Evolutionary conservation across 2,888 invertebrate species (phyloP).

Genomic region (Leptopterna dolabrata): DNA sequence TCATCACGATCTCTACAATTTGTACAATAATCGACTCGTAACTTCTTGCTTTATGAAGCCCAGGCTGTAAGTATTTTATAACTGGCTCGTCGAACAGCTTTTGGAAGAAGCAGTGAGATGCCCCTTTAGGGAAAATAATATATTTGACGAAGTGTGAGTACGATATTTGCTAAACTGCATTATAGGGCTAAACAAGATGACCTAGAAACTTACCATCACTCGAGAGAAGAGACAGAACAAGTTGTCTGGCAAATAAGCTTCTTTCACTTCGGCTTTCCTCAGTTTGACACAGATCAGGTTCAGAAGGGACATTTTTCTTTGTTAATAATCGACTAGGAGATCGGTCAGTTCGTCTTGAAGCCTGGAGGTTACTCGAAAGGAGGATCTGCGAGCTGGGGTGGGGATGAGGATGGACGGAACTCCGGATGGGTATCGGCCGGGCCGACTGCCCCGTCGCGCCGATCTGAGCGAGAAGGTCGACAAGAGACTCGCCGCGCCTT

Average conservation of each 20-base stretch:
- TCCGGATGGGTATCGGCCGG: background rate
- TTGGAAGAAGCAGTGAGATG: no score
- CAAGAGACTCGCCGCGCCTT: conserved; percentile 5
- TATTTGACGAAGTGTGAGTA: no score
- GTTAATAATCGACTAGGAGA: conserved; percentile 23
- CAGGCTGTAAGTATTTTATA: no score
- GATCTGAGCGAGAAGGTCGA: conserved; percentile 13
- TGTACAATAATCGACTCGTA: no score
- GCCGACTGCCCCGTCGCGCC: background rate
- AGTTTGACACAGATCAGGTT: conserved; percentile 4
- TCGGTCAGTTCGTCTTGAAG: background rate
- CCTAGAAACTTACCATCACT: conserved; percentile 7
- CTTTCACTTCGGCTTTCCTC: conserved; percentile 74
- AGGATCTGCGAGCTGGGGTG: background rate
- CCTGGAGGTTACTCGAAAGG: background rate
- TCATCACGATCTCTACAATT: no score
- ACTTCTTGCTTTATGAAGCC: no score
- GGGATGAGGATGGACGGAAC: conserved; percentile 10
- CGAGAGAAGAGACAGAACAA: conserved; percentile 69
- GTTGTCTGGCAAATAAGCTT: conserved; percentile 77
- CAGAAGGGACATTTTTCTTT: background rate
- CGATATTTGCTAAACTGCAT: no score
- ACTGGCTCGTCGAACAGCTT: no score
- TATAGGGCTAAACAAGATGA: background rate
- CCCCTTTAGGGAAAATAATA: no score